These are phyloP conservation scores for Augochlorella aurata DNA, from an alignment of 2,888 invertebrate species.

Conservation along the genomic window DNA sequence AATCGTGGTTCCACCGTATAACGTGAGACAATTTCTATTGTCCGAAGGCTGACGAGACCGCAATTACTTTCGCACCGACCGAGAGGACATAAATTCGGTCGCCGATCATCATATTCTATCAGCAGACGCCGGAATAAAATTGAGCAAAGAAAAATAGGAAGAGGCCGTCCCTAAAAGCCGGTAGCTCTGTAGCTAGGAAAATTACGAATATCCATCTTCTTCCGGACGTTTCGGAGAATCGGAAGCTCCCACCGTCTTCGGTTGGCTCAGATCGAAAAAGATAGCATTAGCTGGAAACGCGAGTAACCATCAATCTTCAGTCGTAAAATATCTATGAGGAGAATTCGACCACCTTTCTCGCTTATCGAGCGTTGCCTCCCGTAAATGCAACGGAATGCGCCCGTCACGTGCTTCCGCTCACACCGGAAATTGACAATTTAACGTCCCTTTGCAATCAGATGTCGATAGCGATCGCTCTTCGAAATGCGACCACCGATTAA, in stretches of 20 bases:
- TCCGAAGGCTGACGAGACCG: neutral
- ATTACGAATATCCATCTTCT: slow-evolving; percentile 77
- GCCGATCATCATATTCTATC: slow-evolving; percentile 18
- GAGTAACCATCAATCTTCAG: slow-evolving; percentile 73
- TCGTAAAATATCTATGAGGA: slow-evolving; percentile 70
- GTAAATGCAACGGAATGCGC: slow-evolving; percentile 22
- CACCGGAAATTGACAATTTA: slow-evolving; percentile 18
- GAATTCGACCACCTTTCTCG: slow-evolving; percentile 53
- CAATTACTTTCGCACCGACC: neutral
- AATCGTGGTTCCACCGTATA: too few relatives aligned
- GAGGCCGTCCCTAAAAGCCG: slow-evolving; percentile 18
- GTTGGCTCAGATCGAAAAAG: slow-evolving; percentile 44
- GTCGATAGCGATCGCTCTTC: neutral
- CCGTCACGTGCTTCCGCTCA: neutral
- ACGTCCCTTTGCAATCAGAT: slow-evolving; percentile 9
- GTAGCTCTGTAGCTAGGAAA: slow-evolving; percentile 58
- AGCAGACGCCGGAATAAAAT: slow-evolving; percentile 15
- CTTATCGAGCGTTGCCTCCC: slow-evolving; percentile 28
- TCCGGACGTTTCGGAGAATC: slow-evolving; percentile 68
- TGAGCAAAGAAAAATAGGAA: slow-evolving; percentile 24
- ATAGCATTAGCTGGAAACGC: slow-evolving; percentile 69
- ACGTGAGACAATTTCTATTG: too few relatives aligned
- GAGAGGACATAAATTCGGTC: slow-evolving; percentile 14
- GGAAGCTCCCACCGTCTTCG: slow-evolving; percentile 52
- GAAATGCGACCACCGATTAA: too few relatives aligned